Conservation (phyloP, 2,888 invertebrate species). For the Lycia hirtaria region DNA sequence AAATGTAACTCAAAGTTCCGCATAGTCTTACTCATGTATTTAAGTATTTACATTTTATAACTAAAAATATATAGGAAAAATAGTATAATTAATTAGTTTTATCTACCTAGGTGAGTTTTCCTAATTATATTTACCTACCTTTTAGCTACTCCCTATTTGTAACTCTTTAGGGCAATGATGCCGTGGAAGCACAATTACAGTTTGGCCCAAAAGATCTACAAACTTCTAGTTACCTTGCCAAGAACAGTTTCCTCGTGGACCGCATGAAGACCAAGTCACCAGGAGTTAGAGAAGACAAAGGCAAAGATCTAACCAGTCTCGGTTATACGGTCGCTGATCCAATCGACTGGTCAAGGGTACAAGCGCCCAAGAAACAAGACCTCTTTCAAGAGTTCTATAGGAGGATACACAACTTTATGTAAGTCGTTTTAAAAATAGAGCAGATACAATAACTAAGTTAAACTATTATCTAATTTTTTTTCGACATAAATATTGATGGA, state of each 20-base stretch:
- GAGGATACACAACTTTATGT: slow-evolving; percentile 88
- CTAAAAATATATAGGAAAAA: too few species aligned
- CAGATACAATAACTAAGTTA: background rate
- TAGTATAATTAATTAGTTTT: too few species aligned
- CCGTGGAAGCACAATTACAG: slow-evolving; percentile 56
- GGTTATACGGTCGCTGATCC: slow-evolving; percentile 85
- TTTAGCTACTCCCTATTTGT: too few species aligned
- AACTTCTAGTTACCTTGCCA: slow-evolving; percentile 41
- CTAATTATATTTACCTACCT: too few species aligned
- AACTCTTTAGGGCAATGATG: slow-evolving; percentile 50
- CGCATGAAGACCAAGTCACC: slow-evolving; percentile 47
- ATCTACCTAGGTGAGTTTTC: too few species aligned
- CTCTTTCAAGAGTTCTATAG: slow-evolving; percentile 87
- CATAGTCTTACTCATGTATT: too few species aligned
- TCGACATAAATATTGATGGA: too few species aligned
- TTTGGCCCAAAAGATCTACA: slow-evolving; percentile 51
- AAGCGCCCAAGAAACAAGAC: slow-evolving; percentile 88
- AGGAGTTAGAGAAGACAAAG: slow-evolving; percentile 58
- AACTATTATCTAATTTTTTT: too few species aligned
- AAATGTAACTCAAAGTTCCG: too few species aligned
- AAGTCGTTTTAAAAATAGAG: slow-evolving; percentile 29
- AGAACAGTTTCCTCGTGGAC: slow-evolving; percentile 14
- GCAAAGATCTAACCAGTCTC: slow-evolving; percentile 81
- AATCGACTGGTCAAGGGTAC: slow-evolving; percentile 87
- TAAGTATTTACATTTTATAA: too few species aligned